A percentile compares a stretch with the other conserved stretches of the same genome.
phyloP scores from a whole-genome alignment of 2,797 vertebrate genomes.

The Amblyopsis hoosieri region DNA sequence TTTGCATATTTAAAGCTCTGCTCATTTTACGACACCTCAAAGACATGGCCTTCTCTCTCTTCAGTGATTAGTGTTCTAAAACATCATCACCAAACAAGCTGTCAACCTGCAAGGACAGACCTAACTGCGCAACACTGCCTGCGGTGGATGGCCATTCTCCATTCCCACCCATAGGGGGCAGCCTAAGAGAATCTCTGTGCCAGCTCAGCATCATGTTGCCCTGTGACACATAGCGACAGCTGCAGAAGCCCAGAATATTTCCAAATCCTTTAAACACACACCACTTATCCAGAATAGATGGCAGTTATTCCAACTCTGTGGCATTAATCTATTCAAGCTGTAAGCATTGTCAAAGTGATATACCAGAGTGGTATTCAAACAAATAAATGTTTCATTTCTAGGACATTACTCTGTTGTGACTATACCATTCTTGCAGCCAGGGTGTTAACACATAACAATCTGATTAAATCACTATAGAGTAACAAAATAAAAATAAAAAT shows the following conservation, averaged over 20 bases:
- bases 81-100: slow-evolving; percentile 44
- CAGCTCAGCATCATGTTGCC: slow-evolving; percentile 78
- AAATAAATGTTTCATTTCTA: neutral
- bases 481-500: no score
- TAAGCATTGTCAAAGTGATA: neutral
- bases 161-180: slow-evolving; percentile 70
- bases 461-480: slow-evolving; percentile 24
- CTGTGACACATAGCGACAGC: slow-evolving; percentile 77
- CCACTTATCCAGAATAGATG: slow-evolving; percentile 19
- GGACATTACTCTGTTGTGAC: slow-evolving; percentile 6
- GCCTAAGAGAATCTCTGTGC: slow-evolving; percentile 77
- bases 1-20: no score
- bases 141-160: slow-evolving; percentile 64
- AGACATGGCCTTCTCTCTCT: neutral
- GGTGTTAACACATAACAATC: slow-evolving; percentile 26
- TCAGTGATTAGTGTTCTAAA: slow-evolving; percentile 41
- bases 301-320: neutral
- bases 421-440: neutral
- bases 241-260: slow-evolving; percentile 78
- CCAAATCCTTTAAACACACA: slow-evolving; percentile 62
- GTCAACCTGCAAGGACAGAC: slow-evolving; percentile 13
- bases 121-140: slow-evolving; percentile 46
- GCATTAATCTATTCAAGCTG: slow-evolving; percentile 3
- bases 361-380: neutral
- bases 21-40: no score